Evolutionary conservation across 2,888 invertebrate genomes (phyloP).

Genomic region (Stenchaetothrips biformis): DNA sequence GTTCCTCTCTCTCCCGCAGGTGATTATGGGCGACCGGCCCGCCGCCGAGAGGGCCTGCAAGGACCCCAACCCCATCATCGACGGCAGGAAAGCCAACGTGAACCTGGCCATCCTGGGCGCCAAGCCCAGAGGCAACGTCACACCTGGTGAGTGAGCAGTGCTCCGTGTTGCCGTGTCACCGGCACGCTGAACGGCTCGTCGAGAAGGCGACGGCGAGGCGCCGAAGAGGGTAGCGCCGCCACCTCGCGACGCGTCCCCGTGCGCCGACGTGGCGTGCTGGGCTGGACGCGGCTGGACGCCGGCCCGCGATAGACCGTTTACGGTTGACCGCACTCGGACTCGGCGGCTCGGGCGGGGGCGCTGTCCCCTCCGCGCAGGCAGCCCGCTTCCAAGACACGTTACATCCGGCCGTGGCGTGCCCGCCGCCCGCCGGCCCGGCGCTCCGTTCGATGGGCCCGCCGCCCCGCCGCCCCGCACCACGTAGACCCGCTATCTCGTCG

Average conservation of each 20-base stretch:
- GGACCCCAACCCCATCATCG: conserved; percentile 97
- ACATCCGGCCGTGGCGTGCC: background rate
- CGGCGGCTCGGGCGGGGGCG: no score
- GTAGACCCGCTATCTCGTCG: no score
- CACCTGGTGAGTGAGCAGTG: conserved; percentile 59
- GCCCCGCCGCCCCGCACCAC: no score
- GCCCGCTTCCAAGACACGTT: background rate
- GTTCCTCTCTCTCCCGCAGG: conserved; percentile 57
- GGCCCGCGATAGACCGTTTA: background rate
- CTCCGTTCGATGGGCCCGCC: no score
- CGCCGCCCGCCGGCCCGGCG: no score
- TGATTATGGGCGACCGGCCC: conserved; percentile 93
- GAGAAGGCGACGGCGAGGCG: conserved; percentile 25
- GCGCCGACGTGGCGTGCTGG: background rate
- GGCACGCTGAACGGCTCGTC: conserved; percentile 10
- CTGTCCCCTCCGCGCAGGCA: background rate
- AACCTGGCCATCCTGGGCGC: conserved; percentile 96
- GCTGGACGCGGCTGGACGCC: no score
- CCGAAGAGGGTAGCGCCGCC: conserved; percentile 27
- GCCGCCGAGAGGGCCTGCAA: conserved; percentile 95
- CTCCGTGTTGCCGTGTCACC: no score
- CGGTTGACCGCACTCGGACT: conserved; percentile 26
- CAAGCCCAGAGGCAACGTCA: conserved; percentile 85
- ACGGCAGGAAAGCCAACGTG: conserved; percentile 96
- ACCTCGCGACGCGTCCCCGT: background rate